A percentile compares a stretch with the other conserved stretches of the same genome.
phyloP scores from a whole-genome alignment of 2,888 invertebrate species.

The Eustalomyia histrio region DNA sequence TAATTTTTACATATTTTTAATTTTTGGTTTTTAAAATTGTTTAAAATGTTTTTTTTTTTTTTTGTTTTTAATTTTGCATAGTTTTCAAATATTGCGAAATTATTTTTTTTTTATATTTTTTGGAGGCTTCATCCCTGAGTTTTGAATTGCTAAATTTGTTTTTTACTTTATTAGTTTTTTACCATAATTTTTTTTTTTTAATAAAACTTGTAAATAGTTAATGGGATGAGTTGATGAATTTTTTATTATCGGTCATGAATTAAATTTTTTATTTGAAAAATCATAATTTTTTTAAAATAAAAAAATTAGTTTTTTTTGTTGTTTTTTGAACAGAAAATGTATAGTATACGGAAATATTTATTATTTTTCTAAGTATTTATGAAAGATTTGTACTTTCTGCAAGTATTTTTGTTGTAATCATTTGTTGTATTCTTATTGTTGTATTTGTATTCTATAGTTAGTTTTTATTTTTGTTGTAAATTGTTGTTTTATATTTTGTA shows the following conservation, averaged over 20 bases:
- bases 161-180: constrained; percentile 49
- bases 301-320: not conserved
- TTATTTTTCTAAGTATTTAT: constrained; percentile 45
- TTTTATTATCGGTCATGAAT: constrained; percentile 39
- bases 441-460: constrained; percentile 57
- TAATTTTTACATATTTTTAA: constrained; percentile 11
- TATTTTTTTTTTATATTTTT: constrained; percentile 72
- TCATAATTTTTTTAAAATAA: too few species aligned
- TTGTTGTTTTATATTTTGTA: constrained; percentile 14
- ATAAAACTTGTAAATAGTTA: constrained; percentile 57
- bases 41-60: constrained; percentile 25
- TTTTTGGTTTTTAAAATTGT: constrained; percentile 32
- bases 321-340: constrained; percentile 16
- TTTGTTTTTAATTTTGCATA: constrained; percentile 41
- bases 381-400: constrained; percentile 77
- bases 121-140: constrained; percentile 80
- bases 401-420: constrained; percentile 70
- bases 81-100: constrained; percentile 66
- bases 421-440: constrained; percentile 69
- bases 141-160: constrained; percentile 71
- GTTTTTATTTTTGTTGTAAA: constrained; percentile 33
- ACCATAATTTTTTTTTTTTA: constrained; percentile 32
- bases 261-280: not conserved
- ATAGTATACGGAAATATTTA: constrained; percentile 28
- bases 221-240: constrained; percentile 59